Base-by-base conservation (phyloP, 2,888 invertebrate genomes). In the Athrips mouffetella region DNA sequence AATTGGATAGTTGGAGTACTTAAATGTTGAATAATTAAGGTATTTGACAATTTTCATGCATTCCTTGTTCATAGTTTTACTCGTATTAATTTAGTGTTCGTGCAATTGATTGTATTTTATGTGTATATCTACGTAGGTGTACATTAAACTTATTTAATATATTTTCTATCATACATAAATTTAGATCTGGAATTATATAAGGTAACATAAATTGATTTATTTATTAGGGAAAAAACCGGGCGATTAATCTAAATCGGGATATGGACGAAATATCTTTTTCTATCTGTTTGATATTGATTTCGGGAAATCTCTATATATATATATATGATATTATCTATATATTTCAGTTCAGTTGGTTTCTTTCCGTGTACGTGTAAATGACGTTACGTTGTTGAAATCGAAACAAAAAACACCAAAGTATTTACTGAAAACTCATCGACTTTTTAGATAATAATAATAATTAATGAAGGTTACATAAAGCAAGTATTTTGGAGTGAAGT, bases 321-420 rank as follows among this genome's bases (percentile, higher is more conserved):
- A n/a, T n/a, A n/a, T n/a, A n/a, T n/a, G n/a, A n/a, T n/a, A n/a
- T n/a, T n/a, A n/a, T n/a, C n/a, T n/a, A n/a, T n/a, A n/a, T n/a
- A n/a, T n/a, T 59, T 55, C 48, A 10, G 47, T 55, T 58, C 31
- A 51, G 15, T 49, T 52, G 33, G 44, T 53, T 57, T 57, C 45
- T 53, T 57, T 57, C 45, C 16, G 47, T 49, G 45, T 45, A 39
- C 35, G 13, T 55, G 44, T 53, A 55, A 60, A 58, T 44, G 47
- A 44, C 47, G 31, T 39, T 46, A 48, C 63, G 70, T 71, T 72
- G 71, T 73, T 68, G 72, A 73, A 71, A 86, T 80, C 81, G 86
- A 84, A 88, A 88, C 84, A 80, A 77, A 58, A 76, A 88, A 86
- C 87, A 88, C 87, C 87, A 88, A 88, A 80, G 73, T 80, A 76